Conservation (phyloP, 2,113 vertebrate genomes). For the Serilophus lunatus region DNA sequence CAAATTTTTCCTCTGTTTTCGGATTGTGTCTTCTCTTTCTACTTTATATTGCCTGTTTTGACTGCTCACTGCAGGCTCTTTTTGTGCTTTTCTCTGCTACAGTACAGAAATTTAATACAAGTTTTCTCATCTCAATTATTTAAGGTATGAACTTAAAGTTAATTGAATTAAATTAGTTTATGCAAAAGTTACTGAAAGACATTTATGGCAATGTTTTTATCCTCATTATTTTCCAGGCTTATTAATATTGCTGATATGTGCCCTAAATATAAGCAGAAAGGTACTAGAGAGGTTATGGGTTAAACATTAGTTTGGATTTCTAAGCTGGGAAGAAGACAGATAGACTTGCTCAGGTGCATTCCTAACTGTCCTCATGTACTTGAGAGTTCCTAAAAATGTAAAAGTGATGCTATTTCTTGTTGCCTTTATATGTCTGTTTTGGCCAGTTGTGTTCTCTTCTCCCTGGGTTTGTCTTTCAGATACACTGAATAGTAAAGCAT, state of each 20-base stretch:
- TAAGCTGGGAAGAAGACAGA: background rate
- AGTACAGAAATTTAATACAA: background rate
- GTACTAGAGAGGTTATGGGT: background rate
- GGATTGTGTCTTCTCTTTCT: background rate
- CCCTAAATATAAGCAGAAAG: background rate
- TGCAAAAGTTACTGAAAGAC: background rate
- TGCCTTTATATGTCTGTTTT: background rate
- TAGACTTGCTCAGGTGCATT: background rate
- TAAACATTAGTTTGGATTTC: background rate
- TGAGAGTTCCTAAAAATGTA: background rate
- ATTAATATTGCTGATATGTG: background rate
- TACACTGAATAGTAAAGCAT: background rate
- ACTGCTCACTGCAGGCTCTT: background rate
- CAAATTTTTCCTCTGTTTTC: background rate
- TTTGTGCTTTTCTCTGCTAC: background rate
- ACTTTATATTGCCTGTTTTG: background rate
- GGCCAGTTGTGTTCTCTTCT: background rate
- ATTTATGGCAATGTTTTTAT: background rate
- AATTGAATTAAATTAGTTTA: background rate
- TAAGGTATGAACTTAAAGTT: background rate
- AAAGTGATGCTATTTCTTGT: background rate
- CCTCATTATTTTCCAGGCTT: background rate
- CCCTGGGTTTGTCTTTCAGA: background rate
- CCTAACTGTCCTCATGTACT: background rate
- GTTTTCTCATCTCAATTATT: background rate